Conservation (phyloP, 1,140 invertebrate species). For the Orchestia grillus region DNA sequence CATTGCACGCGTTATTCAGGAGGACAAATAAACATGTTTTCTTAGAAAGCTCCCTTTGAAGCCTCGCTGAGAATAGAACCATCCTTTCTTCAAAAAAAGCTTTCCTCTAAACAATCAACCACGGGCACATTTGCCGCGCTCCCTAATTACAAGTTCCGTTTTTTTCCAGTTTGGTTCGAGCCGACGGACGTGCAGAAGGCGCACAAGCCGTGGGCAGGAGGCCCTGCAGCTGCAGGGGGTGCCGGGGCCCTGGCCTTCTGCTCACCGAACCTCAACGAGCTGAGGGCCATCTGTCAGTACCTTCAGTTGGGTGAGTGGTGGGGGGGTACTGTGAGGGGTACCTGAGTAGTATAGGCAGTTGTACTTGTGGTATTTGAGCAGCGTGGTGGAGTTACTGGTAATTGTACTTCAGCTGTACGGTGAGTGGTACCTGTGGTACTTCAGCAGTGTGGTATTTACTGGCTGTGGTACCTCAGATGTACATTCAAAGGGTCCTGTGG, state of each 20-base stretch:
- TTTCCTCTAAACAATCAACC: no score
- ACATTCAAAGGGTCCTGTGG: no score
- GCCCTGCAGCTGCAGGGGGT: neutral
- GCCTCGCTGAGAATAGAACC: neutral
- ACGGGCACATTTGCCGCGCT: neutral
- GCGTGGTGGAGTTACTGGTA: no score
- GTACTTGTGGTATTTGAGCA: no score
- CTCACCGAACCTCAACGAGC: neutral
- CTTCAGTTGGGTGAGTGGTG: neutral
- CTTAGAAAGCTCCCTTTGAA: neutral
- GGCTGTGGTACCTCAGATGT: no score
- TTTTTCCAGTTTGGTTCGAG: constrained; percentile 58
- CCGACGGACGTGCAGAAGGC: constrained; percentile 52
- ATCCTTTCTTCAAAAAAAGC: no score
- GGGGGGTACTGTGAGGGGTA: no score
- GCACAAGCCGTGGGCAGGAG: constrained; percentile 32
- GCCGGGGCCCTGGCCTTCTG: neutral
- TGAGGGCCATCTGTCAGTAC: neutral
- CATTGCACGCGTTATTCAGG: neutral
- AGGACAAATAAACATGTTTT: neutral
- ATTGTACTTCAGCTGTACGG: no score
- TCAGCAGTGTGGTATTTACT: no score
- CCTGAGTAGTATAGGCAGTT: no score
- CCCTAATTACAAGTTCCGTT: neutral
- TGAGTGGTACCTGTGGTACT: no score